These are phyloP conservation scores for Acrocephalus scirpaceus DNA, from an alignment of 2,797 vertebrate genomes.

Conservation along the genomic window DNA sequence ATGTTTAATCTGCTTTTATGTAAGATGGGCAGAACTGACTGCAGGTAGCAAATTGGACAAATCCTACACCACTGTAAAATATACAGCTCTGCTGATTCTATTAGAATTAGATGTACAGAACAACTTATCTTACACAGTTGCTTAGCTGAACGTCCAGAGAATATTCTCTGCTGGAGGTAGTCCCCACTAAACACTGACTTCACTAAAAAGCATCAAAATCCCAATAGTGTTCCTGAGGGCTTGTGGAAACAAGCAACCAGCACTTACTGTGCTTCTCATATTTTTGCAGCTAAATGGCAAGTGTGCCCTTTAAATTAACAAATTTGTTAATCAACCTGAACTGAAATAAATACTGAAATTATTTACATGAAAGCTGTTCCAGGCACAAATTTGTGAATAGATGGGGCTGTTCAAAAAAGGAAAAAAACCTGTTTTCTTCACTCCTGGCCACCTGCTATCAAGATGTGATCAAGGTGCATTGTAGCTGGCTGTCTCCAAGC, in stretches of 20 bases:
- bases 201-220: neutral
- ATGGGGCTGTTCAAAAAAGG: neutral
- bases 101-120: neutral
- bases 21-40: neutral
- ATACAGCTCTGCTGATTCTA: neutral
- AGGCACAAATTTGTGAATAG: slow-evolving; percentile 27
- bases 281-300: slow-evolving; percentile 6
- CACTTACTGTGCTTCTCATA: neutral
- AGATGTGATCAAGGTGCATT: slow-evolving; percentile 51
- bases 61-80: neutral
- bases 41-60: neutral
- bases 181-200: neutral
- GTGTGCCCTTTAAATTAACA: neutral
- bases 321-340: slow-evolving; percentile 36
- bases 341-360: slow-evolving; percentile 39
- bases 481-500: slow-evolving; percentile 35
- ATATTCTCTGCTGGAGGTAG: neutral
- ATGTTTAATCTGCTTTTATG: neutral
- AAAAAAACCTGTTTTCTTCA: neutral
- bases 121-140: neutral
- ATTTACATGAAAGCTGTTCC: slow-evolving; percentile 35
- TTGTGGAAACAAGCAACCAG: slow-evolving; percentile 10
- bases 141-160: neutral
- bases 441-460: slow-evolving; percentile 28
- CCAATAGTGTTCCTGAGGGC: neutral